Conservation (phyloP, 1,140 invertebrate species). For the Rhyzopertha dominica region DNA sequence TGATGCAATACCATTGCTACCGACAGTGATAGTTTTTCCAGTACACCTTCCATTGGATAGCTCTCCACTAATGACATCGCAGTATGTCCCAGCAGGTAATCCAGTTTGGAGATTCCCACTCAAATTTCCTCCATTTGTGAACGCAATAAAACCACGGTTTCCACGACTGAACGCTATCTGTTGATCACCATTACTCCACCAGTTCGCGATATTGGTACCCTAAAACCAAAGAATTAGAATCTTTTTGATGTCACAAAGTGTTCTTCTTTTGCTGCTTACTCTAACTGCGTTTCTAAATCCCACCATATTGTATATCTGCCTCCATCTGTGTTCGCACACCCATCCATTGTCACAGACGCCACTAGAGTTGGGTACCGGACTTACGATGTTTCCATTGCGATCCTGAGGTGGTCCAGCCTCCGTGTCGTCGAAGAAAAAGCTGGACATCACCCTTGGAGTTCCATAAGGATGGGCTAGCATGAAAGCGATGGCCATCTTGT, state of each 20-base stretch:
- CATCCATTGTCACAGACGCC: constrained; percentile 71
- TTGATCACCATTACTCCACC: constrained; percentile 70
- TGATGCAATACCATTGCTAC: constrained; percentile 55
- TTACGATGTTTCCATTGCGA: constrained; percentile 56
- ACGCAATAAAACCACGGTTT: constrained; percentile 65
- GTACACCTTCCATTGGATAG: constrained; percentile 59
- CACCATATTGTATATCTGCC: constrained; percentile 77
- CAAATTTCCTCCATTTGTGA: constrained; percentile 62
- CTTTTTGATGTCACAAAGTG: too few species aligned
- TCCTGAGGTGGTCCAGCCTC: constrained; percentile 62
- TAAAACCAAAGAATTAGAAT: too few species aligned
- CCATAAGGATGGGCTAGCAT: constrained; percentile 82
- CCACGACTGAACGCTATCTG: constrained; percentile 75
- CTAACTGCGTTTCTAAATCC: constrained; percentile 63
- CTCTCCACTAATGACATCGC: constrained; percentile 79
- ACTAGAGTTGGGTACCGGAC: constrained; percentile 60
- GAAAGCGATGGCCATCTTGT: constrained; percentile 71
- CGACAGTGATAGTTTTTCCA: constrained; percentile 64
- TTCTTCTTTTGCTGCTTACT: too few species aligned
- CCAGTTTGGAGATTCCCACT: constrained; percentile 59
- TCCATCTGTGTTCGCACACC: constrained; percentile 87
- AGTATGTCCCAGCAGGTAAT: constrained; percentile 72
- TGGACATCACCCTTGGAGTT: constrained; percentile 71
- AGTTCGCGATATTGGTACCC: constrained; percentile 52
- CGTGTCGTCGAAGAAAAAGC: constrained; percentile 55